phyloP scores from a whole-genome alignment of 2,888 invertebrate species.

The Pyrgus malvae region DNA sequence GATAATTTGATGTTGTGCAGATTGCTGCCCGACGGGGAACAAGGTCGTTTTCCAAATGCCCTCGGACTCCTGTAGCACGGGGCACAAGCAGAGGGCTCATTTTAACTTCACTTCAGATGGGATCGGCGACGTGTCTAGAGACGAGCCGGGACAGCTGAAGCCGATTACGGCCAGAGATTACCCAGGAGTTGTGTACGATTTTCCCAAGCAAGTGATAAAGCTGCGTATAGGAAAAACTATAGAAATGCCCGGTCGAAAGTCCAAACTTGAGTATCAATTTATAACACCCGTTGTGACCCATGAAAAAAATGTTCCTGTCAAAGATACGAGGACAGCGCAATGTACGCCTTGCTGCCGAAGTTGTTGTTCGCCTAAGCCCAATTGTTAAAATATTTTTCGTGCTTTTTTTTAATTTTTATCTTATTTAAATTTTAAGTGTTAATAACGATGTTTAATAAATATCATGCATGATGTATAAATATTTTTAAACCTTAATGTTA shows the following conservation, averaged over 20 bases:
- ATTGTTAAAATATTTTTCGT: conserved; percentile 7
- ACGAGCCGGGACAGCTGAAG: conserved; percentile 61
- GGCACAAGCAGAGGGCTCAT: conserved; percentile 68
- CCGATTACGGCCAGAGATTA: conserved; percentile 54
- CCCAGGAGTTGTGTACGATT: conserved; percentile 65
- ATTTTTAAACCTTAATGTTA: too few relatives aligned
- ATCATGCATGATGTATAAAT: background rate
- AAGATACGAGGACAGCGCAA: conserved; percentile 64
- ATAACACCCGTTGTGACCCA: conserved; percentile 56
- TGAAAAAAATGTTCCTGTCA: conserved; percentile 54
- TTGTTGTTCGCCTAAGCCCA: conserved; percentile 30
- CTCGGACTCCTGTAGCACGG: conserved; percentile 59
- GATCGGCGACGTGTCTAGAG: conserved; percentile 64
- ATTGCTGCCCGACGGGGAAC: conserved; percentile 77
- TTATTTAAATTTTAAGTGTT: conserved; percentile 3
- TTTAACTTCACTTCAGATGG: conserved; percentile 70
- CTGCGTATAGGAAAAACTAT: conserved; percentile 62
- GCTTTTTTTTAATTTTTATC: background rate
- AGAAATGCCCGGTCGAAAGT: conserved; percentile 67
- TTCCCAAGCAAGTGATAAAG: conserved; percentile 65
- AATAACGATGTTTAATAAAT: conserved; percentile 33
- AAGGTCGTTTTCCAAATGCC: conserved; percentile 75
- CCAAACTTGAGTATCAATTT: conserved; percentile 70
- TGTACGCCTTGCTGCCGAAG: conserved; percentile 48
- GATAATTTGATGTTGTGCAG: conserved; percentile 56